phyloP scores from a whole-genome alignment of 2,113 vertebrate genomes.

The Urocitellus parryii region DNA sequence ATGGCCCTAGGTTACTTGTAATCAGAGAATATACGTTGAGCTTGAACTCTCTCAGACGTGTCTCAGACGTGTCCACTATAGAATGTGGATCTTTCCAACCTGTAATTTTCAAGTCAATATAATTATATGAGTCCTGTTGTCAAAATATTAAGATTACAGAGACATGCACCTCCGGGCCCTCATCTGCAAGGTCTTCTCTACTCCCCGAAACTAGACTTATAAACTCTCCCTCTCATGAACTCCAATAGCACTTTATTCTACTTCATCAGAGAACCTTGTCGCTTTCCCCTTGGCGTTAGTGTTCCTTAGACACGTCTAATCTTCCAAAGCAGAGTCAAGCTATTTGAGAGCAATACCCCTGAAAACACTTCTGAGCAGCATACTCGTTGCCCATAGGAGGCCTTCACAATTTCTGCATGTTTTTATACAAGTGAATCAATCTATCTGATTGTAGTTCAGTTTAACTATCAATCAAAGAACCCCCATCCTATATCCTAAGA shows the following conservation, averaged over 20 bases:
- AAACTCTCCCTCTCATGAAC: neutral
- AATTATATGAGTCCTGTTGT: slow-evolving; percentile 16
- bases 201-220: neutral
- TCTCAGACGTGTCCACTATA: neutral
- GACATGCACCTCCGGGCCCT: neutral
- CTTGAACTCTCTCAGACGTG: slow-evolving; percentile 47
- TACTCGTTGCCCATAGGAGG: neutral
- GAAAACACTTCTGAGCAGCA: neutral
- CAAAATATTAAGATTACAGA: slow-evolving; percentile 39
- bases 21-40: slow-evolving; percentile 61
- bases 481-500: neutral
- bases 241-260: neutral
- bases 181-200: slow-evolving; percentile 13
- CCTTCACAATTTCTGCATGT: neutral
- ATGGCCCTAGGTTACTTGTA: slow-evolving; percentile 54
- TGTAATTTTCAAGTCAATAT: slow-evolving; percentile 33
- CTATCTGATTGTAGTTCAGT: neutral
- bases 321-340: neutral
- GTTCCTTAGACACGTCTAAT: neutral
- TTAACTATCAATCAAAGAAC: neutral
- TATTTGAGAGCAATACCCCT: neutral
- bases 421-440: neutral
- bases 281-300: neutral
- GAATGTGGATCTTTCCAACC: neutral
- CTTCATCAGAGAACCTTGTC: neutral